Conservation (phyloP, 2,113 vertebrate species). For the Lophochroa leadbeateri region DNA sequence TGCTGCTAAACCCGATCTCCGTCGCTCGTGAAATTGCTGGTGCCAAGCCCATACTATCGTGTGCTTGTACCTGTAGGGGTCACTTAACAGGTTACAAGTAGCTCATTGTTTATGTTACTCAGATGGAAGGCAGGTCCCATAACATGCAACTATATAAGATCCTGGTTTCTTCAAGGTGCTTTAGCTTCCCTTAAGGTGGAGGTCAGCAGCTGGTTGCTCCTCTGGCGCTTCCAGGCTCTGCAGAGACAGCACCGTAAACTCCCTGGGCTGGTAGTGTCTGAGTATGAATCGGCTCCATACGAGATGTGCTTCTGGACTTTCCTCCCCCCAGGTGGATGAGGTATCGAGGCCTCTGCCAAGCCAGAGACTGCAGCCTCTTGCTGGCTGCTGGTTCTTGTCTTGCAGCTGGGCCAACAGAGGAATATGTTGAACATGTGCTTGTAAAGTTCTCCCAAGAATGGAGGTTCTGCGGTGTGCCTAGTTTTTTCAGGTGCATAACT, state of each 20-base stretch:
- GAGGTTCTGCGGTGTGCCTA: not conserved
- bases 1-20: too few species aligned
- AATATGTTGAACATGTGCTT: accelerated
- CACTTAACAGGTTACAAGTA: not conserved
- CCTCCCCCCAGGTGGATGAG: accelerated
- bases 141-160: accelerated
- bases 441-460: not conserved
- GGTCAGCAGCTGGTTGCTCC: not conserved
- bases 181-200: not conserved
- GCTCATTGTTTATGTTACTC: not conserved
- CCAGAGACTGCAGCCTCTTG: not conserved
- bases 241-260: accelerated
- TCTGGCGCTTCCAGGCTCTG: accelerated
- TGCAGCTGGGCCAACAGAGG: not conserved
- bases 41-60: not conserved
- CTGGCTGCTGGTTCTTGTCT: not conserved
- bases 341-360: accelerated
- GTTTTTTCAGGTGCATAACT: not conserved
- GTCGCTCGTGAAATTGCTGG: not conserved
- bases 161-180: not conserved
- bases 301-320: accelerated
- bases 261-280: accelerated
- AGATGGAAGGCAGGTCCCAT: not conserved
- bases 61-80: not conserved
- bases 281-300: accelerated